A percentile compares a stretch with the other conserved stretches of the same genome.
Conservation (phyloP, 2,888 invertebrate genomes). For the Lasioglossum pauxillum region DNA sequence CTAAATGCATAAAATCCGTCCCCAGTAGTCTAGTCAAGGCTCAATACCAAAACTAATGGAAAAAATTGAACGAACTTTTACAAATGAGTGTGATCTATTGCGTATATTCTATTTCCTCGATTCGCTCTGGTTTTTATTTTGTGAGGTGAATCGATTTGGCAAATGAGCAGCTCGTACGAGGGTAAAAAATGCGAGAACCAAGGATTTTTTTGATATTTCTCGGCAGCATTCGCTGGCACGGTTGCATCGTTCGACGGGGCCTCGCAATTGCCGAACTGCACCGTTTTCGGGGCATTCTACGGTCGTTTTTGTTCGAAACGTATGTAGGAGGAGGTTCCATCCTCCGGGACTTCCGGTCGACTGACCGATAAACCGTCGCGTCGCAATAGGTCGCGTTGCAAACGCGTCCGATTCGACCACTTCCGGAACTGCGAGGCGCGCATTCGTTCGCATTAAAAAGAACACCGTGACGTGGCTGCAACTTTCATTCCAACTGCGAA, state of each 20-base stretch:
- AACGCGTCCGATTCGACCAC: constrained; percentile 87
- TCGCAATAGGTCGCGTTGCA: constrained; percentile 91
- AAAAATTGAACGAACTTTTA: no score
- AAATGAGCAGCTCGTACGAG: no score
- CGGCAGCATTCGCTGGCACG: constrained; percentile 73
- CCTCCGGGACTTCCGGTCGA: constrained; percentile 82
- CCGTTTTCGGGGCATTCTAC: constrained; percentile 69
- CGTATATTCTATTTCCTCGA: no score
- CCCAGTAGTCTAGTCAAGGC: no score
- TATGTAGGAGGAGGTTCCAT: constrained; percentile 85
- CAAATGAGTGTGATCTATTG: no score
- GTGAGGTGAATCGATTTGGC: no score
- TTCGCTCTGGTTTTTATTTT: no score
- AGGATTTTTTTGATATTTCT: constrained; percentile 88
- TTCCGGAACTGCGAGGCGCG: constrained; percentile 73
- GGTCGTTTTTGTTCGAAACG: constrained; percentile 87
- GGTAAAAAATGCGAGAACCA: constrained; percentile 86
- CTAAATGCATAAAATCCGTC: no score
- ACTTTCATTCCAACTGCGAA: no score
- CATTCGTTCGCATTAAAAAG: constrained; percentile 66
- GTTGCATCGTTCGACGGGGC: not conserved
- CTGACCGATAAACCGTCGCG: constrained; percentile 85
- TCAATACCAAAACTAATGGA: no score
- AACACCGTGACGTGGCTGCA: not conserved
- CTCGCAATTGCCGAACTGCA: constrained; percentile 75